These are phyloP conservation scores for Mionectes olivaceus DNA, from an alignment of 2,797 vertebrate species.

Conservation along the genomic window DNA sequence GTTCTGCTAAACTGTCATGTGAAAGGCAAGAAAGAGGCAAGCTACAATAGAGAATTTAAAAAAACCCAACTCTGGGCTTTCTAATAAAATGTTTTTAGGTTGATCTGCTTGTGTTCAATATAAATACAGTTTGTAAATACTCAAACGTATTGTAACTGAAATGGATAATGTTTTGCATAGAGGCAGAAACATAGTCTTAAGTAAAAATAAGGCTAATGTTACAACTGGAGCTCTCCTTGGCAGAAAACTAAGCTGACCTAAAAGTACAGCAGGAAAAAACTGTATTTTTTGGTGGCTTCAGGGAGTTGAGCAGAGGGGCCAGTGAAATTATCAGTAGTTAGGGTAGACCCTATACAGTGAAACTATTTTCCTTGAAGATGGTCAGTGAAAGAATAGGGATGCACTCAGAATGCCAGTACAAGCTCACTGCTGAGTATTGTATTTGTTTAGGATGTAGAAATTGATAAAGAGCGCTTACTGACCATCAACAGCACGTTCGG, in stretches of 20 bases:
- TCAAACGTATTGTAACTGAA: not conserved
- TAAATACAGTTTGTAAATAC: not conserved
- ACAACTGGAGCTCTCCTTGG: not conserved
- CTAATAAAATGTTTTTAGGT: not conserved
- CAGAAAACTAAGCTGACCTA: not conserved
- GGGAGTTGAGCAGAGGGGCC: not conserved
- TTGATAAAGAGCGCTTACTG: constrained; percentile 61
- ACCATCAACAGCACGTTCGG: constrained; percentile 75
- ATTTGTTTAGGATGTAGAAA: constrained; percentile 75
- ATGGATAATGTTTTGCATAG: not conserved
- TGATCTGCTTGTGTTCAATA: not conserved
- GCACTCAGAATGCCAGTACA: fast-evolving
- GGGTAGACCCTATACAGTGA: not conserved
- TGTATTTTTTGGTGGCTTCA: not conserved
- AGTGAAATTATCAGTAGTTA: not conserved
- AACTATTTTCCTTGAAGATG: not conserved
- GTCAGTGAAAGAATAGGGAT: not conserved
- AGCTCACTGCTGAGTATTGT: not conserved
- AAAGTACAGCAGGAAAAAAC: not conserved
- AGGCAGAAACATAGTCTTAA: not conserved
- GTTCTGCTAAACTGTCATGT: not conserved
- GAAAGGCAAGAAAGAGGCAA: not conserved
- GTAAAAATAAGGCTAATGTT: not conserved
- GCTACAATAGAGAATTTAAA: not conserved
- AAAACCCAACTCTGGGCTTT: not conserved